A percentile compares a stretch with the other conserved stretches of the same genome.
Conservation (phyloP, 2,113 vertebrate genomes). For the Cryptomyrus ogoouensis region DNA sequence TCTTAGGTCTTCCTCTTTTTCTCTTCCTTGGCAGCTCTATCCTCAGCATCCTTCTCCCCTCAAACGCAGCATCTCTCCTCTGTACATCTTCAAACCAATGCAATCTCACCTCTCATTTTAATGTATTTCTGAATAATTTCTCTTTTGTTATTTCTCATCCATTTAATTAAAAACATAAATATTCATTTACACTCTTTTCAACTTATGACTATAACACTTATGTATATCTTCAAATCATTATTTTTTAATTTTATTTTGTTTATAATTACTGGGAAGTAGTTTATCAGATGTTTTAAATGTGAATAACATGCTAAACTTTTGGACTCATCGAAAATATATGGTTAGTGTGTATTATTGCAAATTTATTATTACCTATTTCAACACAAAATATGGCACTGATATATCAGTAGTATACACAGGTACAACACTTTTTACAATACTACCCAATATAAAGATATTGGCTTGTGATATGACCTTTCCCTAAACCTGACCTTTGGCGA, state of each 20-base stretch:
- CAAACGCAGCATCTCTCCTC: too few relatives aligned
- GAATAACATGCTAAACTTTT: not conserved
- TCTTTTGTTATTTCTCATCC: too few relatives aligned
- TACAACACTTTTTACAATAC: not conserved
- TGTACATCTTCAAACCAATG: too few relatives aligned
- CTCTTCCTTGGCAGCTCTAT: too few relatives aligned
- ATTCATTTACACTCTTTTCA: too few relatives aligned
- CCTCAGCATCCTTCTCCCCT: too few relatives aligned
- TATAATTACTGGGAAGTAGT: not conserved
- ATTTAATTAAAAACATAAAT: too few relatives aligned
- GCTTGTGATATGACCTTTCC: not conserved
- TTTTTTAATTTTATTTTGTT: not conserved
- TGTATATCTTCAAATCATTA: not conserved
- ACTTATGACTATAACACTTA: too few relatives aligned
- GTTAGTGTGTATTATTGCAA: not conserved
- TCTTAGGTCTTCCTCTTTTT: too few relatives aligned
- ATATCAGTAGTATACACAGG: not conserved
- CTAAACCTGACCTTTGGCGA: not conserved
- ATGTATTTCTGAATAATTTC: too few relatives aligned
- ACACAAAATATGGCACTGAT: not conserved
- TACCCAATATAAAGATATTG: not conserved
- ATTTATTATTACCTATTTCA: not conserved
- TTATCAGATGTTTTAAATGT: not conserved
- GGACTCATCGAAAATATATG: not conserved
- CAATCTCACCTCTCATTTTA: too few relatives aligned